Conservation (phyloP, 1,140 invertebrate genomes). For the Drosophila busckii region DNA sequence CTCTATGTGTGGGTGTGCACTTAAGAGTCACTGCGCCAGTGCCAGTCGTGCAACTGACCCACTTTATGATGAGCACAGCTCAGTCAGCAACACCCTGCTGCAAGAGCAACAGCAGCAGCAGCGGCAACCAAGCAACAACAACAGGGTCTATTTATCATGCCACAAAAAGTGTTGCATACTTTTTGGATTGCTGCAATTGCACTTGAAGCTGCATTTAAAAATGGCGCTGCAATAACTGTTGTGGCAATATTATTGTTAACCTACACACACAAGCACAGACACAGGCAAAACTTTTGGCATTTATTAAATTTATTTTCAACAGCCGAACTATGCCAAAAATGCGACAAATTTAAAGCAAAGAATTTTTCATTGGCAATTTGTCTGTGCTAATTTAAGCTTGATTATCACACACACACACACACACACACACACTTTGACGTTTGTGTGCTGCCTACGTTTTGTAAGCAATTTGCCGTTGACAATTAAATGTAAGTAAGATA, state of each 20-base stretch:
- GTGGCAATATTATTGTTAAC: neutral
- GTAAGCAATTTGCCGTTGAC: slow-evolving; percentile 65
- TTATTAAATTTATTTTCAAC: slow-evolving; percentile 30
- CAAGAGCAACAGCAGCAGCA: slow-evolving; percentile 16
- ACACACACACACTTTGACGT: slow-evolving; percentile 19
- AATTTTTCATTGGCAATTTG: slow-evolving; percentile 57
- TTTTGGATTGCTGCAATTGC: slow-evolving; percentile 18
- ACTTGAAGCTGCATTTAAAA: slow-evolving; percentile 28
- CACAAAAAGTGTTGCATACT: slow-evolving; percentile 41
- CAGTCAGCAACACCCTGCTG: slow-evolving; percentile 19
- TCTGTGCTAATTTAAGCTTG: slow-evolving; percentile 65
- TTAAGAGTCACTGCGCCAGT: slow-evolving; percentile 74
- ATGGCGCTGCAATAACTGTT: slow-evolving; percentile 43
- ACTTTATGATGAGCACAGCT: slow-evolving; percentile 62
- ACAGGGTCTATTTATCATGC: slow-evolving; percentile 39
- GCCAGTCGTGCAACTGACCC: slow-evolving; percentile 73
- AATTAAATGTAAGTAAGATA: slow-evolving; percentile 77
- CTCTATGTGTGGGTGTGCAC: slow-evolving; percentile 41
- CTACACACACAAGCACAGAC: neutral
- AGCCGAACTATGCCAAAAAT: slow-evolving; percentile 11
- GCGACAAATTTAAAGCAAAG: slow-evolving; percentile 15
- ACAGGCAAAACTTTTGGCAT: neutral
- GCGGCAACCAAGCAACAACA: slow-evolving; percentile 16
- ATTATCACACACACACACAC: slow-evolving; percentile 41
- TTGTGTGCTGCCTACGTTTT: slow-evolving; percentile 61